Evolutionary conservation across 2,797 vertebrate genomes (phyloP).

Genomic region (Lepus townsendii): DNA sequence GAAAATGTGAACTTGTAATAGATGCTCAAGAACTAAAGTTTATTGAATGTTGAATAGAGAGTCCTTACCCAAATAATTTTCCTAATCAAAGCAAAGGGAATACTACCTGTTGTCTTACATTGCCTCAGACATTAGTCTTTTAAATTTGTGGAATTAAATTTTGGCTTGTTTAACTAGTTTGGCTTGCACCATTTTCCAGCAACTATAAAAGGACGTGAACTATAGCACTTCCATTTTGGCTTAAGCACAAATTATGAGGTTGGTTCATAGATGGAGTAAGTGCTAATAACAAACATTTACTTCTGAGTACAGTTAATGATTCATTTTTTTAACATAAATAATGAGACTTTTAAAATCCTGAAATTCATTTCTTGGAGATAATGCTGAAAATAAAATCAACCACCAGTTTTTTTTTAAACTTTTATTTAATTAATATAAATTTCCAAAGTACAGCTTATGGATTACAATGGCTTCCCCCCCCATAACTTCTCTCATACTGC

Average conservation of each 20-base stretch:
- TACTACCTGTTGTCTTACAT: not conserved
- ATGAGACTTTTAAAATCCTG: not conserved
- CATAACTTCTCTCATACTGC: too few relatives aligned
- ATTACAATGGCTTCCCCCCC: too few relatives aligned
- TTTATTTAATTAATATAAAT: too few relatives aligned
- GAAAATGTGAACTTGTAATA: not conserved
- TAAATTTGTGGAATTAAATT: not conserved
- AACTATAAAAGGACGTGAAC: not conserved
- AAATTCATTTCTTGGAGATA: conserved; percentile 11
- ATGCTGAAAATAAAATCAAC: conserved; percentile 37
- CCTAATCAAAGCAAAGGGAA: not conserved
- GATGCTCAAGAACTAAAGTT: not conserved
- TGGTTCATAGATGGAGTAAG: not conserved
- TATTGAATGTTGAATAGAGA: not conserved
- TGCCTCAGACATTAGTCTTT: not conserved
- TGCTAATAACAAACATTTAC: not conserved
- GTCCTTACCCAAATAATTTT: not conserved
- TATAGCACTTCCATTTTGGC: not conserved
- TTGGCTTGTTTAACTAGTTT: not conserved
- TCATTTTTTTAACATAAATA: conserved; percentile 15
- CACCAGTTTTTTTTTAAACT: not conserved
- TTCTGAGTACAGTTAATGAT: conserved; percentile 2
- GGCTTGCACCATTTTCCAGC: not conserved
- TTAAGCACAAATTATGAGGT: conserved; percentile 25
- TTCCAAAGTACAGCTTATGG: too few relatives aligned